These are phyloP conservation scores for Trachelus stipa DNA, from an alignment of 2,888 invertebrate genomes.

Conservation along the genomic window DNA sequence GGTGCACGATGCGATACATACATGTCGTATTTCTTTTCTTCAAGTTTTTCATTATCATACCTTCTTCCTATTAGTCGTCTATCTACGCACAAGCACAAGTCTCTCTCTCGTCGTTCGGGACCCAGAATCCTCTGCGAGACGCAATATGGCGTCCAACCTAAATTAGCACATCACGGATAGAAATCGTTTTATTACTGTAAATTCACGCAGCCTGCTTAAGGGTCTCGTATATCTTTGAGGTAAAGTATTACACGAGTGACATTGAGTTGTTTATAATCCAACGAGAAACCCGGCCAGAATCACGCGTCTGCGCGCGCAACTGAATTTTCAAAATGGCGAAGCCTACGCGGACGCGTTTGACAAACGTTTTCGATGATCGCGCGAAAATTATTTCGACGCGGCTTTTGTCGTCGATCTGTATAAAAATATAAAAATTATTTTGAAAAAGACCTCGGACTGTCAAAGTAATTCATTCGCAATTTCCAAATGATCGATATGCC, in stretches of 20 bases:
- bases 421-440: conserved; percentile 57
- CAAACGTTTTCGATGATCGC: neutral
- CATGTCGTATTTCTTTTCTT: neutral
- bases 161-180: neutral
- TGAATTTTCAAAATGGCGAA: neutral
- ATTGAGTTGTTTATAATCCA: too few relatives aligned
- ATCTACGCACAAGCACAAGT: conserved; percentile 18
- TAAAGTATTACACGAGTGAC: too few relatives aligned
- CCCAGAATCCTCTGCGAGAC: neutral
- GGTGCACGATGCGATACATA: neutral
- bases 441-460: conserved; percentile 29
- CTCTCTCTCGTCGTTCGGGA: conserved; percentile 17
- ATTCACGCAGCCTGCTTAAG: neutral
- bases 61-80: neutral
- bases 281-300: too few relatives aligned
- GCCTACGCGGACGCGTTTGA: neutral
- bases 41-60: neutral
- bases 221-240: neutral
- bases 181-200: neutral
- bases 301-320: neutral
- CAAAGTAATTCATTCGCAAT: conserved; percentile 5
- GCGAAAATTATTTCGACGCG: conserved; percentile 30
- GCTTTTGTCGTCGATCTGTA: conserved; percentile 29
- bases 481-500: neutral
- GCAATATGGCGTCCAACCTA: neutral